phyloP scores from a whole-genome alignment of 1,140 invertebrate genomes.

The Micrasema longulum region DNA sequence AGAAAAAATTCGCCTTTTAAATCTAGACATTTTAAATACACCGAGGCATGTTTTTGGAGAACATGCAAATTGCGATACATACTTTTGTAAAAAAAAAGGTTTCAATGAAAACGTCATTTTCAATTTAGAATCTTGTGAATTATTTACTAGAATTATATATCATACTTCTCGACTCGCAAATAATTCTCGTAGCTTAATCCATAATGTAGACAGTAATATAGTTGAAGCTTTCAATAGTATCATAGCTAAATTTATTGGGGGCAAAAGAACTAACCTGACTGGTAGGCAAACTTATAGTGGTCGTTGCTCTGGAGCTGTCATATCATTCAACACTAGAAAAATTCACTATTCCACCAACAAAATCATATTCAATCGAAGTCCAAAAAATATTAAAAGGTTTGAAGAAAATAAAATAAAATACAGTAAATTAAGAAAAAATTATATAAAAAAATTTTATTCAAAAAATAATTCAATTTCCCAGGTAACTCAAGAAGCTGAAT shows the following conservation, averaged over 20 bases:
- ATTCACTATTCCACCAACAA: neutral
- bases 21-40: neutral
- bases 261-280: conserved; percentile 55
- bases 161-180: conserved; percentile 22
- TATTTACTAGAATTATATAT: neutral
- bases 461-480: too few species aligned
- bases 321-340: neutral
- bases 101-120: too few species aligned
- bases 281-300: conserved; percentile 40
- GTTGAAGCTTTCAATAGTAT: conserved; percentile 54
- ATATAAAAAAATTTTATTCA: too few species aligned
- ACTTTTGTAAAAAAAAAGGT: neutral
- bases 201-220: conserved; percentile 53
- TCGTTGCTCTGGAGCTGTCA: neutral
- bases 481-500: neutral
- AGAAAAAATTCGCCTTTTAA: conserved; percentile 8
- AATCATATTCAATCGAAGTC: neutral
- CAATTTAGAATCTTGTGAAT: neutral
- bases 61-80: neutral
- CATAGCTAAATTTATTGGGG: conserved; percentile 55
- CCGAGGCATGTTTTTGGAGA: conserved; percentile 5
- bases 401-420: too few species aligned
- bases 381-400: neutral
- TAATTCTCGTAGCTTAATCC: conserved; percentile 52
- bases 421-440: too few species aligned